phyloP scores from a whole-genome alignment of 2,797 vertebrate genomes.

The Channallabes apus region DNA sequence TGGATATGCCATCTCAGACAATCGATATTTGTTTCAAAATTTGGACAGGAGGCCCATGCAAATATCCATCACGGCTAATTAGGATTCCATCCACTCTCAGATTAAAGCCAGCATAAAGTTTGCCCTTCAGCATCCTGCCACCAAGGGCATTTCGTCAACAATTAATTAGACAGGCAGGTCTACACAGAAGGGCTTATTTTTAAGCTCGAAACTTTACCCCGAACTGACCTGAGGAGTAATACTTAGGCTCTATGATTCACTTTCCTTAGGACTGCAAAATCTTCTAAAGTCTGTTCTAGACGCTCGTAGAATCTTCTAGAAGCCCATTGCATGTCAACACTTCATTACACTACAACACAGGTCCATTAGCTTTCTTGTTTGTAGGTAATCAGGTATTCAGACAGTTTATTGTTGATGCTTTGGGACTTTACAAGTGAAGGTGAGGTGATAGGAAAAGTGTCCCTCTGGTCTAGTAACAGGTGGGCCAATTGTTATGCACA shows the following conservation, averaged over 20 bases:
- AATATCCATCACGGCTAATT: conserved; percentile 25
- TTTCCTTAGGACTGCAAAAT: not conserved
- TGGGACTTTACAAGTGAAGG: not conserved
- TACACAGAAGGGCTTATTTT: not conserved
- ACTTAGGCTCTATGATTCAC: not conserved
- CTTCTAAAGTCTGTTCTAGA: not conserved
- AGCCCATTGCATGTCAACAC: not conserved
- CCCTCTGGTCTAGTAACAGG: conserved; percentile 7
- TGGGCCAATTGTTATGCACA: conserved; percentile 33
- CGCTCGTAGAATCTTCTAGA: not conserved
- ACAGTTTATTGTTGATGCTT: not conserved
- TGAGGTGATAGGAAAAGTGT: not conserved
- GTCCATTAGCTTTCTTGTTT: not conserved
- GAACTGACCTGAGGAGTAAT: not conserved
- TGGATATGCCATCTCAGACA: not conserved
- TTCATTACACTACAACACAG: conserved; percentile 7
- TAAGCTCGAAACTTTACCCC: not conserved
- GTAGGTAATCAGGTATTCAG: conserved; percentile 1
- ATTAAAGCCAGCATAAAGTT: conserved; percentile 15
- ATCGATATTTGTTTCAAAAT: conserved; percentile 19
- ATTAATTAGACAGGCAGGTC: conserved; percentile 36
- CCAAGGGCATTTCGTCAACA: conserved; percentile 25
- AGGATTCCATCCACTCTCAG: conserved; percentile 25
- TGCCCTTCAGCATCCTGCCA: conserved; percentile 31
- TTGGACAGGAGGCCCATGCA: conserved; percentile 16